Conservation (phyloP, 2,888 invertebrate genomes). For the Diarsia dahlii region DNA sequence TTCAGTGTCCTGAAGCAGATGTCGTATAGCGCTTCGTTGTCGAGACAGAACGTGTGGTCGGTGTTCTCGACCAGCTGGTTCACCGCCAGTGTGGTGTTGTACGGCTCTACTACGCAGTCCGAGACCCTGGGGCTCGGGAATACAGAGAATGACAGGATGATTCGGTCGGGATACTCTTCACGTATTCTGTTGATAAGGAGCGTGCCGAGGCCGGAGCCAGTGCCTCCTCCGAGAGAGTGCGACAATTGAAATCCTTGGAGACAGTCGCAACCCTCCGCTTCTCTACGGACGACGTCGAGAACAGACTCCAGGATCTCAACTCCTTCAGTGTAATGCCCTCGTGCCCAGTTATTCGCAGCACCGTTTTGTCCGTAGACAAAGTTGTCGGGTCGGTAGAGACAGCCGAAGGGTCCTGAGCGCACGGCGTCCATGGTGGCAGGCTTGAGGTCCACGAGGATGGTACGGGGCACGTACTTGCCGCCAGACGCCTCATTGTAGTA, state of each 20-base stretch:
- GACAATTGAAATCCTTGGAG: slow-evolving; percentile 96
- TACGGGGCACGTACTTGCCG: slow-evolving; percentile 87
- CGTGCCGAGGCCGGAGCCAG: slow-evolving; percentile 90
- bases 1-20: slow-evolving; percentile 95
- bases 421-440: slow-evolving; percentile 95
- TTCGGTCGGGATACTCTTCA: slow-evolving; percentile 97
- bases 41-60: slow-evolving; percentile 93
- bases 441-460: slow-evolving; percentile 85
- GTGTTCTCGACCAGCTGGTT: slow-evolving; percentile 96
- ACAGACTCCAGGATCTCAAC: slow-evolving; percentile 96
- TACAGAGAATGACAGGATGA: slow-evolving; percentile 95
- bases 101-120: slow-evolving; percentile 91
- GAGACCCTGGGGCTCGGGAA: slow-evolving; percentile 96
- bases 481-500: slow-evolving; percentile 94
- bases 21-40: slow-evolving; percentile 93
- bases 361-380: slow-evolving; percentile 94
- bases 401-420: slow-evolving; percentile 95
- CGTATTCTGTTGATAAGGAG: slow-evolving; percentile 96
- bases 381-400: slow-evolving; percentile 96
- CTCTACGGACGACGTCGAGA: slow-evolving; percentile 95
- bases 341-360: slow-evolving; percentile 89
- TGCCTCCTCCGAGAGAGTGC: slow-evolving; percentile 92
- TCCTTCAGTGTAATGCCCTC: slow-evolving; percentile 98
- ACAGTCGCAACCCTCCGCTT: slow-evolving; percentile 97
- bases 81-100: slow-evolving; percentile 96